Evolutionary conservation across 2,888 invertebrate genomes (phyloP), one percentile per base, ranked within the genome.

Genomic region (Sinohyriopsis cumingii): DNA sequence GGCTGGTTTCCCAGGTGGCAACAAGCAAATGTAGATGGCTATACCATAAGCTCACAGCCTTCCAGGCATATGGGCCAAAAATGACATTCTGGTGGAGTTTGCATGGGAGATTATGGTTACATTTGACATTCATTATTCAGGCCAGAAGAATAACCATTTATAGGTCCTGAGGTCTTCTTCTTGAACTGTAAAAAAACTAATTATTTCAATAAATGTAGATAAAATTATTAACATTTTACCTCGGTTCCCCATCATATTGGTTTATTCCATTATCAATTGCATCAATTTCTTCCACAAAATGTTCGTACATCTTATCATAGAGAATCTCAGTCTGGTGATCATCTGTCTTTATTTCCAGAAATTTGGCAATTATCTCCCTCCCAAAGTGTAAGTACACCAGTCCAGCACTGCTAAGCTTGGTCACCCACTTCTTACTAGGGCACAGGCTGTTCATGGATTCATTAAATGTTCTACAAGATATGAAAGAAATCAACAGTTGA

Each of bases 251-350:
- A 59, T 94, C 93, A 75, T 93, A 93, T 92, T 95, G 94, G 67
- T 94, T 93, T 0, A 98, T 92, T n/a, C 99, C 99, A 91, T 99
- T 99, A 89, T 99, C 99, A 68, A 98, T 95, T 1, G 95, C 99
- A 91, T 99, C 99, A 72, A 99, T 92, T 92, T 98, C 98, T 91
- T 95, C 94, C 20, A 99, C 93, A 68, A 99, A 95, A 71, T 93
- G 93, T 77, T 95, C 94, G 89, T 99, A 99, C 0, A 99, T 92
- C 77, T 91, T 91, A 68, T 90, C 87, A 79, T 86, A 92, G 55
- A 92, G 82, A 15, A 87, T 78, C 7, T 88, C 83, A 5, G 87
- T 80, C 45, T 86, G 68, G 1, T 81, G 76, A 63, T 85, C 85
- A 18, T 78, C 72, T 28, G 65, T 28, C 4, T 71, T 65, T 24